These are phyloP conservation scores for Drosophila mulleri DNA, from an alignment of 2,888 invertebrate species.

Conservation along the genomic window DNA sequence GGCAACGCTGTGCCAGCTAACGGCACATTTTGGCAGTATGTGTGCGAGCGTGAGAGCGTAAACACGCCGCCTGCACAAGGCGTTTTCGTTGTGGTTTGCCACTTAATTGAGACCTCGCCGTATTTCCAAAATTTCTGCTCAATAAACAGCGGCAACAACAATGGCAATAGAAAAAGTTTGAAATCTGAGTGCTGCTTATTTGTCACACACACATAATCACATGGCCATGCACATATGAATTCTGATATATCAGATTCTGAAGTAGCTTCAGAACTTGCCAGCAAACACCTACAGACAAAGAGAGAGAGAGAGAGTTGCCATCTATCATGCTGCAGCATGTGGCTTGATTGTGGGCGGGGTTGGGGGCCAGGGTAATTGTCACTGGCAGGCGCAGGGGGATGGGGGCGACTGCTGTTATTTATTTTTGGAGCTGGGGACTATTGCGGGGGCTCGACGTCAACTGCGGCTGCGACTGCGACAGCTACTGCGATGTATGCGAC, in stretches of 20 bases:
- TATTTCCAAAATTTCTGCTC: constrained; percentile 31
- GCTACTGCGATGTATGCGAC: constrained; percentile 77
- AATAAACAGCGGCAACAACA: constrained; percentile 24
- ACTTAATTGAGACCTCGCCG: constrained; percentile 55
- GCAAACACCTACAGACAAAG: constrained; percentile 60
- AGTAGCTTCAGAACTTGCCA: constrained; percentile 60
- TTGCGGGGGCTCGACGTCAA: constrained; percentile 38
- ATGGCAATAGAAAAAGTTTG: constrained; percentile 32
- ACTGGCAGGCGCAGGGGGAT: constrained; percentile 31
- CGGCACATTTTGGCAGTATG: constrained; percentile 39
- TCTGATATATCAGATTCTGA: constrained; percentile 62
- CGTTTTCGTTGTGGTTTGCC: constrained; percentile 12
- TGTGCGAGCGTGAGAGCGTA: constrained; percentile 54
- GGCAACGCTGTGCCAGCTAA: constrained; percentile 43
- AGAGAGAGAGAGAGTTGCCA: constrained; percentile 49
- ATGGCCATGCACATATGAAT: constrained; percentile 22
- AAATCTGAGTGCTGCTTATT: constrained; percentile 54
- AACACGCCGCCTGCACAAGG: constrained; percentile 27
- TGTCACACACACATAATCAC: constrained; percentile 50
- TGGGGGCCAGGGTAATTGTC: constrained; percentile 70
- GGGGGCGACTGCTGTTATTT: constrained; percentile 33
- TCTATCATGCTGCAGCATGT: constrained; percentile 67
- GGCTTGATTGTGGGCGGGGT: constrained; percentile 36
- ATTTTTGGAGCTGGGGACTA: neutral
- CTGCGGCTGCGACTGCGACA: constrained; percentile 31